phyloP scores from a whole-genome alignment of 2,888 invertebrate species.

The Lissonota sp. region DNA sequence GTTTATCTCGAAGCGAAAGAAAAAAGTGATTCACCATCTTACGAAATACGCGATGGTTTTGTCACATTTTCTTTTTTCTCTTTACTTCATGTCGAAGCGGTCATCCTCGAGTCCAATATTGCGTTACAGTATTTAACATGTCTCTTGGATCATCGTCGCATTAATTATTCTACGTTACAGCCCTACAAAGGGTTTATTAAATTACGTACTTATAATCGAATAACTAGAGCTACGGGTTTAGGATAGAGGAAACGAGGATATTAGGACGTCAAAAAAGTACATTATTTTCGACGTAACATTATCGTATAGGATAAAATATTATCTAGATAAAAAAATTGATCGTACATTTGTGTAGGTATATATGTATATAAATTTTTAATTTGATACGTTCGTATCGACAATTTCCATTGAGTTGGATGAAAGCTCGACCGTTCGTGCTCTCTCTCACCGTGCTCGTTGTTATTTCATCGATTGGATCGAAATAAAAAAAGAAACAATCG shows the following conservation, averaged over 20 bases:
- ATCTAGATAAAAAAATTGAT: conserved; percentile 50
- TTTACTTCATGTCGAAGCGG: conserved; percentile 63
- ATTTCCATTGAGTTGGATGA: conserved; percentile 82
- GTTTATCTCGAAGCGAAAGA: conserved; percentile 53
- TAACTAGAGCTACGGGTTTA: conserved; percentile 34
- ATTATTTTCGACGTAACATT: conserved; percentile 28
- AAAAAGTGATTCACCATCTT: conserved; percentile 48
- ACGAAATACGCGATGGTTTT: conserved; percentile 33
- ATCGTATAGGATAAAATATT: conserved; percentile 38
- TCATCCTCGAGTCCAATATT: conserved; percentile 84
- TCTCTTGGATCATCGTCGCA: conserved; percentile 64
- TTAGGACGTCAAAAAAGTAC: background rate
- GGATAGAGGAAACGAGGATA: background rate
- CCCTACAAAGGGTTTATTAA: conserved; percentile 56
- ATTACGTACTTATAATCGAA: conserved; percentile 45
- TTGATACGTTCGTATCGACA: conserved; percentile 67
- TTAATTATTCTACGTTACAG: conserved; percentile 56
- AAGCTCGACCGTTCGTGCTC: conserved; percentile 48
- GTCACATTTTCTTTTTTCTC: conserved; percentile 14
- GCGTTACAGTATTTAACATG: conserved; percentile 74
- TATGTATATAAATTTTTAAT: conserved; percentile 15
- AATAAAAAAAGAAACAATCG: background rate
- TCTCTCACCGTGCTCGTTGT: conserved; percentile 28
- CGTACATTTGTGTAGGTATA: conserved; percentile 29
- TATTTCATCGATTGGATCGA: conserved; percentile 19